Percentiles rank a stretch among this genome's conserved stretches.
Evolutionary conservation across 2,888 invertebrate genomes (phyloP).

Genomic region (Acanthacorydalis orientalis): DNA sequence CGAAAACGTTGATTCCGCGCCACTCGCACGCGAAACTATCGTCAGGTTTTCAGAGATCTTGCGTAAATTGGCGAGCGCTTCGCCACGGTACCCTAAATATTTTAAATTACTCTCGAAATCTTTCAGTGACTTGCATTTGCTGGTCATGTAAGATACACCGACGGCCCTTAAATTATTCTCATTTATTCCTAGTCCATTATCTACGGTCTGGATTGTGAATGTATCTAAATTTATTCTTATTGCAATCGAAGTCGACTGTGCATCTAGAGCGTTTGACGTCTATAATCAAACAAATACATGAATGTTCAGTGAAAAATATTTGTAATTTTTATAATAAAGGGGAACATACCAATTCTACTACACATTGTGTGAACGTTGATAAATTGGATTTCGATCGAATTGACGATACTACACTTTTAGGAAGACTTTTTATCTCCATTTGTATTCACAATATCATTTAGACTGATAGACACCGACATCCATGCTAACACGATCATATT

Average conservation of each 20-base stretch:
- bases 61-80: conserved; percentile 45
- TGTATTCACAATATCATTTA: conserved; percentile 5
- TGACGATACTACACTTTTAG: conserved; percentile 29
- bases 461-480: too few relatives aligned
- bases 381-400: conserved; percentile 40
- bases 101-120: conserved; percentile 33
- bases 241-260: conserved; percentile 49
- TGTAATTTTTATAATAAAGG: not conserved
- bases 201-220: conserved; percentile 53
- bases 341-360: conserved; percentile 41
- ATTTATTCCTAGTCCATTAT: conserved; percentile 55
- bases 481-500: not conserved
- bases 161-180: conserved; percentile 34
- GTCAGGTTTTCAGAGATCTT: conserved; percentile 36
- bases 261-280: conserved; percentile 56
- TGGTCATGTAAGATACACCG: conserved; percentile 45
- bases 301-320: not conserved
- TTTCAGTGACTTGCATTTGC: conserved; percentile 36
- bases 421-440: conserved; percentile 20
- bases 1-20: conserved; percentile 33
- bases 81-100: conserved; percentile 50
- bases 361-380: conserved; percentile 35
- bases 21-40: conserved; percentile 36
- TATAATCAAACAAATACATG: conserved; percentile 18
- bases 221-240: conserved; percentile 43